Conservation (phyloP, 2,113 vertebrate genomes). For the Nothoprocta pentlandii region DNA sequence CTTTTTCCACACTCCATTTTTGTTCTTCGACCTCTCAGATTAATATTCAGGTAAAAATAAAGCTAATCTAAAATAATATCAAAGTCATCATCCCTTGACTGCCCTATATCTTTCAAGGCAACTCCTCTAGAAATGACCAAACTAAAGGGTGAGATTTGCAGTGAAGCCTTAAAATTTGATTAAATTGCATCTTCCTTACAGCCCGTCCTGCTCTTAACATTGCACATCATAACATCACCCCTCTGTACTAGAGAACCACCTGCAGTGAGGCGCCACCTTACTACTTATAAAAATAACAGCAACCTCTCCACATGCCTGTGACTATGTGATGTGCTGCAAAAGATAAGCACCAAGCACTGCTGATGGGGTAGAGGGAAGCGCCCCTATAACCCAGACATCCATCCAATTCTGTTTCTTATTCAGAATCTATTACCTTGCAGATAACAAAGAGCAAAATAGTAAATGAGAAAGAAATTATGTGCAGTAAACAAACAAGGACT, state of each 20-base stretch:
- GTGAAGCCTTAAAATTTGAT: neutral
- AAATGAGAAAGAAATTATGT: neutral
- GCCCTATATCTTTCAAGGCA: neutral
- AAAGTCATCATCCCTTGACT: neutral
- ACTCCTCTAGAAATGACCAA: neutral
- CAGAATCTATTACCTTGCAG: neutral
- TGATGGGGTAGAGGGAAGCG: neutral
- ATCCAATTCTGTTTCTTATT: neutral
- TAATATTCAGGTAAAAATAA: neutral
- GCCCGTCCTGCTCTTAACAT: neutral
- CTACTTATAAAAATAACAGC: neutral
- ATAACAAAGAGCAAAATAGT: neutral
- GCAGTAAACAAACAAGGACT: neutral
- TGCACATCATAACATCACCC: neutral
- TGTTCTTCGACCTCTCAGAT: neutral
- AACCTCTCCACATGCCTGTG: neutral
- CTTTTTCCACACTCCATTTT: neutral
- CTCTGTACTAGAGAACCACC: neutral
- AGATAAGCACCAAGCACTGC: neutral
- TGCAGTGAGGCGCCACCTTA: neutral
- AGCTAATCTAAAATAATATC: neutral
- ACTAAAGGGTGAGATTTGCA: neutral
- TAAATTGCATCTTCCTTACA: neutral
- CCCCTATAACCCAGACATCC: neutral
- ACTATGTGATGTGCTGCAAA: neutral